phyloP scores from a whole-genome alignment of 2,888 invertebrate species.

The Cryptus viduatorius region DNA sequence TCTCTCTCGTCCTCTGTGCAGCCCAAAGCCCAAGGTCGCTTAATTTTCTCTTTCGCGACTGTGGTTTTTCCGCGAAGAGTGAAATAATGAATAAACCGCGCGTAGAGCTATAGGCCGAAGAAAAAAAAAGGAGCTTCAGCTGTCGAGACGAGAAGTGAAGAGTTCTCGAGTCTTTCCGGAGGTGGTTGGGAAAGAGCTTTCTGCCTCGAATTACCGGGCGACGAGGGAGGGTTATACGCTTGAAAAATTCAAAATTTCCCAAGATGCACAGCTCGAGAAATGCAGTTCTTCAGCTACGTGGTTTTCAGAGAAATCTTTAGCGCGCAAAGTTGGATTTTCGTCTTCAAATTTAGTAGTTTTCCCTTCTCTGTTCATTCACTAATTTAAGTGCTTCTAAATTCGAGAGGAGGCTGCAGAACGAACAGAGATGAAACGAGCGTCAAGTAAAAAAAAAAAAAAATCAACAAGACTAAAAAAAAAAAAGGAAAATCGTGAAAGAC shows the following conservation, averaged over 20 bases:
- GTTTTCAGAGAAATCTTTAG: constrained; percentile 51
- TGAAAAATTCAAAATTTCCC: constrained; percentile 17
- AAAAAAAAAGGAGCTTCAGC: constrained; percentile 6
- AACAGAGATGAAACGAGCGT: constrained; percentile 22
- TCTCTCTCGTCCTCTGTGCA: constrained; percentile 2
- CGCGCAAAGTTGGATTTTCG: constrained; percentile 19
- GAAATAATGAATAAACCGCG: constrained; percentile 27
- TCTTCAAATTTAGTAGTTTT: constrained; percentile 17
- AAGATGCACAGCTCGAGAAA: constrained; percentile 3
- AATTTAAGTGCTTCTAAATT: constrained; percentile 79
- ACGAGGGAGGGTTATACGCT: neutral
- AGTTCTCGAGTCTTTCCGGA: constrained; percentile 28
- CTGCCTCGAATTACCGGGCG: constrained; percentile 42
- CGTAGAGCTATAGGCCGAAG: neutral
- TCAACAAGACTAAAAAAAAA: constrained; percentile 21
- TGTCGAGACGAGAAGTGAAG: neutral
- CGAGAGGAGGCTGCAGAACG: constrained; percentile 63
- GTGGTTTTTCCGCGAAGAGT: constrained; percentile 36
- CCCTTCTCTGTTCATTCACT: constrained; percentile 65
- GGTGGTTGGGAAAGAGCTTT: constrained; percentile 18
- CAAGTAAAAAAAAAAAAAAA: constrained; percentile 35
- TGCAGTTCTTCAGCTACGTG: constrained; percentile 16
- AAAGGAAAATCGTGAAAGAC: constrained; percentile 63
- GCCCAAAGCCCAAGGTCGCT: constrained; percentile 48
- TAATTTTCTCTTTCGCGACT: constrained; percentile 39